phyloP scores from a whole-genome alignment of 1,140 invertebrate genomes.

The Medauroidea extradentata region DNA sequence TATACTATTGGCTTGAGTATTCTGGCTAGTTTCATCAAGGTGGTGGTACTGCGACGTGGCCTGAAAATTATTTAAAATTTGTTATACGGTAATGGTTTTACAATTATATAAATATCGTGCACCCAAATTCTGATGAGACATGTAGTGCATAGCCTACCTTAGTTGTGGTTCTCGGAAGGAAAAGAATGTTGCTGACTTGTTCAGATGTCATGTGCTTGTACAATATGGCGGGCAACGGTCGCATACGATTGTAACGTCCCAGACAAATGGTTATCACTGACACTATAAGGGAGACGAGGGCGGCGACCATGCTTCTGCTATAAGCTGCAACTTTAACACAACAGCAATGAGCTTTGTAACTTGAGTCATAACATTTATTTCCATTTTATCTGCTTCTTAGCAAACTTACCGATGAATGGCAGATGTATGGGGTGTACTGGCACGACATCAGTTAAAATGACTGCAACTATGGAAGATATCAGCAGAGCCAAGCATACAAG shows the following conservation, averaged over 20 bases:
- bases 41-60: too few species aligned
- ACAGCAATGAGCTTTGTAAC: too few species aligned
- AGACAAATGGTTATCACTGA: neutral
- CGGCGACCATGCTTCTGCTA: neutral
- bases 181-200: neutral
- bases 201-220: neutral
- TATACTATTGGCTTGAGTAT: too few species aligned
- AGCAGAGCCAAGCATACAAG: conserved; percentile 11
- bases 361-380: neutral
- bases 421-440: conserved; percentile 8
- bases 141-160: neutral
- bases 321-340: neutral
- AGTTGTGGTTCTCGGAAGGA: neutral
- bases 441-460: neutral
- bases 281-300: neutral
- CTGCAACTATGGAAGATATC: conserved; percentile 3
- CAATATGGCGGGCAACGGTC: neutral
- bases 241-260: neutral
- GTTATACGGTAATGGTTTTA: too few species aligned
- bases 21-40: too few species aligned
- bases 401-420: conserved; percentile 16
- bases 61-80: neutral
- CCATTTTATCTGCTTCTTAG: neutral
- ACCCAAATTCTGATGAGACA: neutral
- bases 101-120: too few species aligned